Conservation (phyloP, 2,113 vertebrate species). For the Serinus canaria region DNA sequence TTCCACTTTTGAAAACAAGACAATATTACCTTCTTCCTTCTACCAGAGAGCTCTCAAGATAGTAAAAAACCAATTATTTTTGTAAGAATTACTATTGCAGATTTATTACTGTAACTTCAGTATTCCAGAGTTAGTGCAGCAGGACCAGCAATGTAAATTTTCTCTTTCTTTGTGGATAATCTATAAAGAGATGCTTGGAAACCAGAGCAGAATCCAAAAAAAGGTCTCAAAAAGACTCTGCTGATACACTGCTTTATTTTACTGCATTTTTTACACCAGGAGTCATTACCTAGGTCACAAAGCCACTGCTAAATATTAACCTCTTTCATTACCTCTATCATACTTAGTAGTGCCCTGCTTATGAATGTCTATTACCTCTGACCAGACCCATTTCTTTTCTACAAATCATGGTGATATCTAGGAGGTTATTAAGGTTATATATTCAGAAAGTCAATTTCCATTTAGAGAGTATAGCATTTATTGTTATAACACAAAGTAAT, state of each 20-base stretch:
- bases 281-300: not conserved
- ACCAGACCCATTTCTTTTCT: not conserved
- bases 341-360: not conserved
- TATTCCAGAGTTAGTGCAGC: not conserved
- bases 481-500: slow-evolving; percentile 17
- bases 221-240: not conserved
- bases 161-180: not conserved
- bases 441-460: slow-evolving; percentile 51
- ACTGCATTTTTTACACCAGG: not conserved
- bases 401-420: not conserved
- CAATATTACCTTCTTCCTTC: not conserved
- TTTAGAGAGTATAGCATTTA: slow-evolving; percentile 16
- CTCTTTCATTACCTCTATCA: not conserved
- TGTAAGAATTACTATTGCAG: not conserved
- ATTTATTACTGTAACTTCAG: not conserved
- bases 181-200: not conserved
- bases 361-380: not conserved
- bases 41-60: not conserved
- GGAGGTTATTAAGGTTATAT: slow-evolving; percentile 17
- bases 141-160: not conserved
- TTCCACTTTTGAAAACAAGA: not conserved
- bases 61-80: not conserved
- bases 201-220: not conserved
- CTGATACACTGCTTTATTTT: not conserved
- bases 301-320: not conserved